These are phyloP conservation scores for Dasyornis broadbenti DNA, from an alignment of 2,113 vertebrate species.

Conservation along the genomic window DNA sequence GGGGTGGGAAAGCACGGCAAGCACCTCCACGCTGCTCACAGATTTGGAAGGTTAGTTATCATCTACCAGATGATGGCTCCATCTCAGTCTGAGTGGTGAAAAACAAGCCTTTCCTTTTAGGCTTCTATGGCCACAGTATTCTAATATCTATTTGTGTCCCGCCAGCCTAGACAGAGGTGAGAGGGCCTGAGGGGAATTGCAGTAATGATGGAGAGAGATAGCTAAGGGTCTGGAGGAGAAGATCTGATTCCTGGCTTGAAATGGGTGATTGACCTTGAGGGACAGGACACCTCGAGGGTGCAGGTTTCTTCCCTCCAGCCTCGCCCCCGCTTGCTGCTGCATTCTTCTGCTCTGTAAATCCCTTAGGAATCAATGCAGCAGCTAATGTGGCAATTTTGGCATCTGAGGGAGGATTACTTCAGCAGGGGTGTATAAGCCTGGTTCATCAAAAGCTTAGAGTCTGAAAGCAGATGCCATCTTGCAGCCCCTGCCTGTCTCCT, in stretches of 20 bases:
- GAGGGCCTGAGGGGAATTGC: neutral
- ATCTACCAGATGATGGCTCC: neutral
- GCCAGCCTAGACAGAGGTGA: neutral
- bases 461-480: neutral
- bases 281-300: neutral
- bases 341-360: conserved; percentile 22
- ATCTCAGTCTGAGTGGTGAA: neutral
- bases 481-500: neutral
- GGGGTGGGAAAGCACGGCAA: accelerated
- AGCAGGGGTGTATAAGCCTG: neutral
- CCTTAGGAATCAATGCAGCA: neutral
- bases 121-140: neutral
- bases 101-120: neutral
- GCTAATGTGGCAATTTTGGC: neutral
- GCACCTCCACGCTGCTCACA: accelerated
- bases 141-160: neutral
- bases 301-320: neutral
- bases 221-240: neutral
- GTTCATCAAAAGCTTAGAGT: neutral
- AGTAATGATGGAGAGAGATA: neutral
- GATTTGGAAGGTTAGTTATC: neutral
- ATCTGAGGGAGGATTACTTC: neutral
- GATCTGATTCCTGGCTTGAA: neutral
- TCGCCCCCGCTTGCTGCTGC: accelerated
- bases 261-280: neutral